phyloP scores from a whole-genome alignment of 2,888 invertebrate genomes.

The Mantis religiosa region DNA sequence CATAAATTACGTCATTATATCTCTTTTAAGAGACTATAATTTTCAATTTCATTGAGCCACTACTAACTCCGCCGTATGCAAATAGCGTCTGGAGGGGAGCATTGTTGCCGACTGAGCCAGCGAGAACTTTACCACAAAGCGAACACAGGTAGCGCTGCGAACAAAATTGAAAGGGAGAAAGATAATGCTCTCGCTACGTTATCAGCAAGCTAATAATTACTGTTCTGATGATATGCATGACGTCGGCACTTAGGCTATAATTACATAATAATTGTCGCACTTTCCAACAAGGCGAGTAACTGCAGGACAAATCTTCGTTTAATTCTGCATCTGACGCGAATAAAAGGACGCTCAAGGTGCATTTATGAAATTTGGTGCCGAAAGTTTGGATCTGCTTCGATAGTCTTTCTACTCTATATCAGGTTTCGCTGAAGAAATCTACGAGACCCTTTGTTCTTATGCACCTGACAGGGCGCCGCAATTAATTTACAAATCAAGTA shows the following conservation, averaged over 20 bases:
- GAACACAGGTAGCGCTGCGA: neutral
- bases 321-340: no score
- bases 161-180: neutral
- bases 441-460: no score
- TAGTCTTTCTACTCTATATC: no score
- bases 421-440: no score
- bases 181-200: neutral
- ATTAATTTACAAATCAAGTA: no score
- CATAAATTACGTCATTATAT: slow-evolving; percentile 10
- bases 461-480: no score
- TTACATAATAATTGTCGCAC: neutral
- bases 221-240: no score
- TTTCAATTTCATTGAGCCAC: slow-evolving; percentile 13
- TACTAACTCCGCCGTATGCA: neutral
- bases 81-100: neutral
- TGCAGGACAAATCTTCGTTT: neutral
- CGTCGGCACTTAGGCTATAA: no score
- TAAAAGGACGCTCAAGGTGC: no score
- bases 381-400: no score
- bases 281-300: neutral
- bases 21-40: slow-evolving; percentile 13
- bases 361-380: no score
- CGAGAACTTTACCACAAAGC: neutral
- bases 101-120: neutral
- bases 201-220: neutral